Base-by-base conservation (phyloP, 2,888 invertebrate genomes). In the Eledona agricola region DNA sequence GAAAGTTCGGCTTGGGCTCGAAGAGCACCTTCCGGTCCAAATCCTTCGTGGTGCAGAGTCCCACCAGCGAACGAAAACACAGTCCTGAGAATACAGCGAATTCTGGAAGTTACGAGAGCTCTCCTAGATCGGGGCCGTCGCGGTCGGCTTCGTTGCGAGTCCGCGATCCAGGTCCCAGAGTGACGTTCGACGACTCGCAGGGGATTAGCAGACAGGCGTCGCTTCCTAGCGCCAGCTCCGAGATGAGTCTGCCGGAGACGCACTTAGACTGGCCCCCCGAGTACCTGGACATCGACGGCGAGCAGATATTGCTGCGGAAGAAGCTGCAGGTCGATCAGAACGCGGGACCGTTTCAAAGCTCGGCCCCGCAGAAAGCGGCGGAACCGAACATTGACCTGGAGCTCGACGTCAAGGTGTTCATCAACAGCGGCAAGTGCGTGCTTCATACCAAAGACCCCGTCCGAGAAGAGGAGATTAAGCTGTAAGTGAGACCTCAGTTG, bases 311-410 rank as follows among this genome's bases (percentile, higher is more conserved):
- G 63, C 74, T 87, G 62, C 76, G 86, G 15, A 82, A 81, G 37
- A 86, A 84, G 63, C 42, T 73, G 62, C 9, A 31, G 12, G 70
- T 58, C 10, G 66, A 67, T 13, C 62, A 59, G 3, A 58, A 55
- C 23, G 62, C 65, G 1, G 64, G 59, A 32, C 61, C 62, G 7
- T 58, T 59, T 10, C 66, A 65, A 34, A 6, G 15, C 1, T 49
- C 56, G 3, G 52, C 62, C 4, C 37, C 59, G 2, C 66, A 67
- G 23, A 87, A 86, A 71, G 81, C 85, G 0, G 83, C 88, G 43
- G 95, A 95, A 69, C 95, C 96, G 0, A 95, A 92, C 71, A 92
- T 97, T 43, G 96, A 97, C 76, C 90, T 98, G 70, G 96, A 97
- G 73, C 78, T 98, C 63, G 96, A 96, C 73, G 92, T 98, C 3